Evolutionary conservation across 1,140 invertebrate genomes (phyloP).

Genomic region (Drosophila sturtevanti): DNA sequence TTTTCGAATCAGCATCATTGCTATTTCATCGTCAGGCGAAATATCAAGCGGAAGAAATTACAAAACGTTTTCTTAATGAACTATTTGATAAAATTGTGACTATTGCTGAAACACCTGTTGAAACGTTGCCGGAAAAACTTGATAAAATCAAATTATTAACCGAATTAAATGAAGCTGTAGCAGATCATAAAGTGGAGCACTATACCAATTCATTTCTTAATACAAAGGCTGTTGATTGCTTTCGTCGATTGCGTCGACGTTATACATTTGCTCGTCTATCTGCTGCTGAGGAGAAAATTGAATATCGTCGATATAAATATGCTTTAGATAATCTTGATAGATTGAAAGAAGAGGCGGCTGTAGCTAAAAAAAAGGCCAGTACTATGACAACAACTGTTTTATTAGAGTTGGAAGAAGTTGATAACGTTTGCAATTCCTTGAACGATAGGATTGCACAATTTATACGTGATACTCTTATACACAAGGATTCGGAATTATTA

Average conservation of each 20-base stretch:
- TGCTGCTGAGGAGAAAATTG: accelerated
- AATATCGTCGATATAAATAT: constrained; percentile 1
- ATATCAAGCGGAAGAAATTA: not conserved
- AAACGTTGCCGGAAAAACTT: not conserved
- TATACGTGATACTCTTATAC: not conserved
- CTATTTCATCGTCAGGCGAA: not conserved
- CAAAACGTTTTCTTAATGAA: not conserved
- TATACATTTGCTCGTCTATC: constrained; percentile 6
- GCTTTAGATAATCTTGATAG: constrained; percentile 11
- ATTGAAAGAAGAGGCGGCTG: not conserved
- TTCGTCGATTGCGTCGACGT: constrained; percentile 15
- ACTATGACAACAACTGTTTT: not conserved
- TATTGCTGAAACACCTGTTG: not conserved
- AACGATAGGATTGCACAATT: not conserved
- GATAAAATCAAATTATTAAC: constrained; percentile 15
- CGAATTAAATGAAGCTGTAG: not conserved
- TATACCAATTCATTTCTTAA: constrained; percentile 1
- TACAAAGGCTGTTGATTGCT: constrained; percentile 30
- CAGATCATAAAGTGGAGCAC: not conserved
- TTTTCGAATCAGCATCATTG: not conserved
- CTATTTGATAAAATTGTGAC: constrained; percentile 20
- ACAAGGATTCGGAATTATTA: constrained; percentile 23
- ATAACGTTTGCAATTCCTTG: not conserved
- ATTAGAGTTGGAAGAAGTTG: constrained; percentile 4
- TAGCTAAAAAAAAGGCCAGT: not conserved